Conservation (phyloP, 2,888 invertebrate species). For the Ypsolopha sequella region DNA sequence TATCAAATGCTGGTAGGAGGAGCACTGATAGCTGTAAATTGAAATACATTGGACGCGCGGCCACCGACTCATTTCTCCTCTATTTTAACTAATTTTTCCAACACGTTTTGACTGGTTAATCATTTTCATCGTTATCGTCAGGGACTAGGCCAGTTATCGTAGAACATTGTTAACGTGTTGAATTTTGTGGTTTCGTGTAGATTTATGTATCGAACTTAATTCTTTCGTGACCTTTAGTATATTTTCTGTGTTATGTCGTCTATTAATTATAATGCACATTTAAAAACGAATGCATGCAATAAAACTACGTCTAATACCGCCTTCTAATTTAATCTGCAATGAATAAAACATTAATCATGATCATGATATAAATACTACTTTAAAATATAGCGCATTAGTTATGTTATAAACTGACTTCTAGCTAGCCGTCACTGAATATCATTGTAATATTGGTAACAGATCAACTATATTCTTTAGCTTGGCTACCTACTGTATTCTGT, state of each 20-base stretch:
- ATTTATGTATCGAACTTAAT: background rate
- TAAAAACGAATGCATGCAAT: background rate
- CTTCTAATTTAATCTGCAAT: background rate
- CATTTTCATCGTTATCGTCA: background rate
- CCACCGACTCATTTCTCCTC: constrained; percentile 3
- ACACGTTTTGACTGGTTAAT: background rate
- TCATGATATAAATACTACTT: background rate
- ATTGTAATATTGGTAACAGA: background rate
- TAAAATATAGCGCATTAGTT: background rate
- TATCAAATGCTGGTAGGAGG: constrained; percentile 16
- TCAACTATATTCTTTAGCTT: background rate
- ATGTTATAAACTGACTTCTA: background rate
- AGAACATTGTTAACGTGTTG: background rate
- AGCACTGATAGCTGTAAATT: constrained; percentile 39
- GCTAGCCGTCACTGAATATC: background rate
- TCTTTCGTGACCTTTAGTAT: background rate
- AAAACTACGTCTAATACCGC: background rate
- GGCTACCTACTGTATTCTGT: background rate
- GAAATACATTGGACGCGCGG: constrained; percentile 39
- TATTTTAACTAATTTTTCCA: background rate
- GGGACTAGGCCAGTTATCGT: background rate
- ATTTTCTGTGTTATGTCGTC: background rate
- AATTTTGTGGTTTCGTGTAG: background rate
- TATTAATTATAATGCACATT: background rate
- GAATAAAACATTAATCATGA: background rate